Evolutionary conservation across 2,113 vertebrate genomes (phyloP).

Genomic region (Trichomycterus rosablanca): DNA sequence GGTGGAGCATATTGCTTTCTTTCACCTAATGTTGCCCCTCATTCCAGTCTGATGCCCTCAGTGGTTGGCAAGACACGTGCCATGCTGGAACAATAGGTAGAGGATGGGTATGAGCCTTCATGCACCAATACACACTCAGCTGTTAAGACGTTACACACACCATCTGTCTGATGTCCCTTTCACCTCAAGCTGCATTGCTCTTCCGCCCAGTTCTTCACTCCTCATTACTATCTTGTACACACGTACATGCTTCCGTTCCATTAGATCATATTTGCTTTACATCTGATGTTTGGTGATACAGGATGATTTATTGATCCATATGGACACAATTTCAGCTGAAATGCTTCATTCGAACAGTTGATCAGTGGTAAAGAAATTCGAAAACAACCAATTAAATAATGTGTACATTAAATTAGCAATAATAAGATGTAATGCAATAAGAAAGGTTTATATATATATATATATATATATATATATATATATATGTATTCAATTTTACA

Average conservation of each 20-base stretch:
- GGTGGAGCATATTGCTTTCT: constrained; percentile 27
- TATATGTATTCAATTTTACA: too few species aligned
- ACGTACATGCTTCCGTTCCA: not conserved
- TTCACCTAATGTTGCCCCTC: constrained; percentile 19
- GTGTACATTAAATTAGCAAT: too few species aligned
- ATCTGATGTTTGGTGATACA: too few species aligned
- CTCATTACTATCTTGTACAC: not conserved
- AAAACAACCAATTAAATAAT: too few species aligned
- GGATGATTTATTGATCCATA: too few species aligned
- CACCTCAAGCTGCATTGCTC: constrained; percentile 8
- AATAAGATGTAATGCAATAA: too few species aligned
- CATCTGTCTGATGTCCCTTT: constrained; percentile 27
- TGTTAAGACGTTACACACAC: constrained; percentile 29
- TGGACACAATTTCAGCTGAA: too few species aligned
- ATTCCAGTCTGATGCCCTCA: constrained; percentile 36
- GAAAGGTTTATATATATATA: too few species aligned
- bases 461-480: too few species aligned
- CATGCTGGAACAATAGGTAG: constrained; percentile 13
- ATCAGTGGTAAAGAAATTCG: too few species aligned
- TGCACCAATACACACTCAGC: constrained; percentile 18
- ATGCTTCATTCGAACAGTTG: too few species aligned
- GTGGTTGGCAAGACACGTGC: constrained; percentile 21
- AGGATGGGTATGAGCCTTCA: constrained; percentile 10
- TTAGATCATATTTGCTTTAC: too few species aligned
- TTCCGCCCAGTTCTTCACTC: not conserved